Evolutionary conservation across 2,113 vertebrate genomes (phyloP), one percentile per base, ranked within the genome.

Genomic region (Electrona antarctica): DNA sequence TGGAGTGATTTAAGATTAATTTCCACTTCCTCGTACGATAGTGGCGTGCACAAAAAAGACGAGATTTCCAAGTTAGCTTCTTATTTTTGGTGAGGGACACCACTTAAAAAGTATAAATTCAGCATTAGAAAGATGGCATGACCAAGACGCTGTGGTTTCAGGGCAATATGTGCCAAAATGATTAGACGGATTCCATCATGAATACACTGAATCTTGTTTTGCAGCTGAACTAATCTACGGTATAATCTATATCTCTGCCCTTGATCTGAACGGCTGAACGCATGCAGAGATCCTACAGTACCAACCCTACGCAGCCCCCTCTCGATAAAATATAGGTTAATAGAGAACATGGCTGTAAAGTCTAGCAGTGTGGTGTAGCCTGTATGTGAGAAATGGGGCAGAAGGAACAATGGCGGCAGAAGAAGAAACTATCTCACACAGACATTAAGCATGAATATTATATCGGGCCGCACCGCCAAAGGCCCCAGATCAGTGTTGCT

Each of bases 361-460:
- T 5, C 48, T 41, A 73, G 64, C 66, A 41, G n/a, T 13, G 21
- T 0, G 12, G 33, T 9, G 50, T 52, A 52, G 8, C 9, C 50
- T 59, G 49, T 66, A 60, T 67, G 83, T 66, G 80, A 83, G 78
- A 87, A 90, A 76, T 87, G 78, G 82, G 80, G 81, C 89, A 83
- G 83, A 89, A 85, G 11, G 63, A 84, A 87, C 29, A 51, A 65
- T 79, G 62, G 45, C 50, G 33, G 33, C 33, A 41, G 33, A 3
- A 54, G 49, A 49, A 50, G 83, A 64, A 67, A 64, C 81, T 70
- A 83, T 88, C 87, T 82, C 79, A 74, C 85, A 87, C 86, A 21
- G 21, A 21, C 21, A 85, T 64, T 73, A 48, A 3, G 59, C 82
- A 87, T 89, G 69, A 89, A 90, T 86, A 84, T 87, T 88, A 77